Percentiles rank a stretch among this genome's conserved stretches.
Evolutionary conservation across 1,140 invertebrate genomes (phyloP).

Genomic region (Metopolophium dirhodum): DNA sequence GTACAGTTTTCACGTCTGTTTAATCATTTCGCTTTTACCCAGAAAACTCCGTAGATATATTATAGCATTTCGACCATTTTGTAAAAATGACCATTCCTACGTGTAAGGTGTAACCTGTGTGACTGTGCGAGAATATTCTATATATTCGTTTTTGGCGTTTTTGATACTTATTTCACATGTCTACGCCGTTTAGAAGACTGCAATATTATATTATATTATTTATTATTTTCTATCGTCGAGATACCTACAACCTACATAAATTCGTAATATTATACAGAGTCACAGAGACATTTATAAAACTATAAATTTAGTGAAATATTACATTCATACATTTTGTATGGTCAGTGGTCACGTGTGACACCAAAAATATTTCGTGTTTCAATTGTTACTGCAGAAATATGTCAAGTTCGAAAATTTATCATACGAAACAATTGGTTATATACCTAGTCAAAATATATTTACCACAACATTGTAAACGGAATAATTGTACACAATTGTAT

Average conservation of each 20-base stretch:
- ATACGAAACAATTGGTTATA: neutral
- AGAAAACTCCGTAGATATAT: neutral
- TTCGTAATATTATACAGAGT: too few relatives aligned
- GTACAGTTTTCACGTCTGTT: conserved; percentile 1
- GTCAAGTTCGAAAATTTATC: neutral
- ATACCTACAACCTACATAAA: too few relatives aligned
- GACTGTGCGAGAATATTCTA: neutral
- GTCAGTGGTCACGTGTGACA: too few relatives aligned
- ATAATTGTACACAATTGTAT: neutral
- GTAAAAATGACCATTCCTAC: neutral
- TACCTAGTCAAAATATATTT: neutral
- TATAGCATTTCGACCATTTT: neutral
- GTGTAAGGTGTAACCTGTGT: too few relatives aligned
- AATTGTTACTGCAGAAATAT: neutral
- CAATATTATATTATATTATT: too few relatives aligned
- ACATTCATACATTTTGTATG: too few relatives aligned
- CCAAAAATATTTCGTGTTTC: neutral
- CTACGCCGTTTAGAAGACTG: neutral
- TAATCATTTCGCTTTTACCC: neutral
- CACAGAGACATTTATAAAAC: neutral
- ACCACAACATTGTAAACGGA: neutral
- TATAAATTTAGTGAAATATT: neutral
- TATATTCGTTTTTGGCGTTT: neutral
- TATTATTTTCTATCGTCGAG: neutral
- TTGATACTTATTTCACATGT: neutral